Percentiles rank a stretch among this genome's conserved stretches.
phyloP scores from a whole-genome alignment of 53 echinoderm and acorn worm species.

The Actinopyga echinites region DNA sequence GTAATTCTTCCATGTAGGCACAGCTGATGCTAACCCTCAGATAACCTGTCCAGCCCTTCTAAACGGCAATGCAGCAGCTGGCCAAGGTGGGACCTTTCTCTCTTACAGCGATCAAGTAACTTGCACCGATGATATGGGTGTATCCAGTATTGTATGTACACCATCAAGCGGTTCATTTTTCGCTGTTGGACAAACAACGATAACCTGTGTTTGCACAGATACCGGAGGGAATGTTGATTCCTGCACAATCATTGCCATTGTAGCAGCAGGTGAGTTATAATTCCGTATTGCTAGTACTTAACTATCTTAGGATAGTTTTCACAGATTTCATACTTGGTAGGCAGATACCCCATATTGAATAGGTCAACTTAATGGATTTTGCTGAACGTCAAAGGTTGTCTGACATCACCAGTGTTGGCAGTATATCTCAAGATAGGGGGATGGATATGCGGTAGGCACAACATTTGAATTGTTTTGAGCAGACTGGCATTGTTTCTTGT shows the following conservation, averaged over 20 bases:
- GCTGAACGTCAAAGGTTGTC: too few species aligned
- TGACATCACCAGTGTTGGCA: too few species aligned
- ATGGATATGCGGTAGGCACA: too few species aligned
- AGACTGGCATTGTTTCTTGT: too few species aligned
- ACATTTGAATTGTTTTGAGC: too few species aligned
- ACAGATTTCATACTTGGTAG: too few species aligned
- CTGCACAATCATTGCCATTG: not conserved
- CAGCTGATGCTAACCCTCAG: conserved; percentile 4
- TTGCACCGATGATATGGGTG: conserved; percentile 6
- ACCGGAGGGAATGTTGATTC: conserved; percentile 29
- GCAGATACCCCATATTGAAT: too few species aligned
- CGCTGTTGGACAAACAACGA: conserved; percentile 16
- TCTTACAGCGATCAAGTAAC: not conserved
- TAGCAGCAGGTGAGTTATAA: not conserved
- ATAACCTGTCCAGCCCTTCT: not conserved
- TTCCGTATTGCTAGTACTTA: too few species aligned
- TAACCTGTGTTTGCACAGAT: conserved; percentile 42
- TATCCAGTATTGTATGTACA: conserved; percentile 16
- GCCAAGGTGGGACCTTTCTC: not conserved
- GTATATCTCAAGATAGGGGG: too few species aligned
- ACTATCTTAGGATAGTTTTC: too few species aligned
- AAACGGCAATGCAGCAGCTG: not conserved
- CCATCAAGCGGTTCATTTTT: conserved; percentile 38
- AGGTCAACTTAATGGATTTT: too few species aligned
- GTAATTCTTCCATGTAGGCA: too few species aligned